phyloP scores from a whole-genome alignment of 2,797 vertebrate genomes.

The Psittacula echo region DNA sequence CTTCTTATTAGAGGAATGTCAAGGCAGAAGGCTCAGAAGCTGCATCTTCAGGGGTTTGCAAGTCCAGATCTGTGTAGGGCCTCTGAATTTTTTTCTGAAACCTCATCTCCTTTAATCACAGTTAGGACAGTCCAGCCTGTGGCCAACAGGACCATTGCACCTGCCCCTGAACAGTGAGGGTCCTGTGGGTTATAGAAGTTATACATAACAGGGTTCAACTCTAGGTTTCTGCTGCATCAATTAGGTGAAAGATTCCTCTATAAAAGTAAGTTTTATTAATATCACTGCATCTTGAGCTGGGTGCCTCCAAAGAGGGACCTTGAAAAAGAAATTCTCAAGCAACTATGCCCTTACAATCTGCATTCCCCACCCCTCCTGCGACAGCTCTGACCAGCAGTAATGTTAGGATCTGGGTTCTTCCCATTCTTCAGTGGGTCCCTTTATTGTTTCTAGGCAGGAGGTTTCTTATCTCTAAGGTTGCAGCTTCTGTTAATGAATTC shows the following conservation, averaged over 20 bases:
- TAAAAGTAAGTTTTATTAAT: neutral
- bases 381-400: neutral
- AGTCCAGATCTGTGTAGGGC: neutral
- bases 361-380: neutral
- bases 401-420: neutral
- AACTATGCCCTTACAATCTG: neutral
- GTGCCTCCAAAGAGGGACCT: neutral
- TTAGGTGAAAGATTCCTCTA: neutral
- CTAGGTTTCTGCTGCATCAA: accelerated
- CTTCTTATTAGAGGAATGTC: neutral
- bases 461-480: neutral
- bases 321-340: accelerated
- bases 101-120: neutral
- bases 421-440: neutral
- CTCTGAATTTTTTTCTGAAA: neutral
- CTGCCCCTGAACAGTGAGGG: neutral
- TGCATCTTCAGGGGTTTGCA: neutral
- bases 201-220: neutral
- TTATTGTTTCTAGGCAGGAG: neutral
- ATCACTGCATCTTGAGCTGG: neutral
- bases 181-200: neutral
- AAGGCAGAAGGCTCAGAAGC: neutral
- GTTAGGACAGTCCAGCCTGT: neutral
- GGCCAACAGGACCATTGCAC: neutral
- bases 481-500: neutral